Evolutionary conservation across 2,113 vertebrate species (phyloP), one percentile per base, ranked within the genome.

Genomic region (Tringa solitaria): DNA sequence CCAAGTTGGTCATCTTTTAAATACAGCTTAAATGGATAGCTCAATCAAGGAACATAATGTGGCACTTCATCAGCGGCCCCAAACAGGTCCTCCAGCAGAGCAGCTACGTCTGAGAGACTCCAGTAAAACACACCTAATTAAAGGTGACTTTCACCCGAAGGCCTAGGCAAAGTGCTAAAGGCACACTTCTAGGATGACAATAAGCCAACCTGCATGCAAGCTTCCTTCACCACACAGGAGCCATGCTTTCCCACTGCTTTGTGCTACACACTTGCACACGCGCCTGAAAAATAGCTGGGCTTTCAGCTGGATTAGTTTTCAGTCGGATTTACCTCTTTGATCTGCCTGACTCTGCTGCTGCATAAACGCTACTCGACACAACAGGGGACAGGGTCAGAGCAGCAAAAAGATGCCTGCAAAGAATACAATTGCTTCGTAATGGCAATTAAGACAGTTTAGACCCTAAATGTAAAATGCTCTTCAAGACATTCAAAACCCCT

Each of bases 271-370:
- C 26, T 12, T 46, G 46, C 23, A 35, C 11, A 4, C 0, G 2
- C 8, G 4, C 83, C 73, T 70, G 48, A 81, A 70, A 78, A 80
- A 37, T 2, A 74, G 21, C 50, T 53, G n/a, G 2, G 10, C 51
- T 78, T 93, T 74, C 84, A 87, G 39, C 30, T 64, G 65, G 65
- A 79, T 64, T 89, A 63, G 21, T 39, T 67, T 93, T 39, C 87
- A 87, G 65, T 18, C 2, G 1, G 33, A 89, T 75, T 72, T 72
- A 78, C n/a, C 39, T 75, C 18, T 81, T 37, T 27, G 27, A 78
- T 65, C 77, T 74, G 50, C 63, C 32, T 59, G 35, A 50, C 33
- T 21, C 15, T 24, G 35, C 87, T 74, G 26, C 77, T 81, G 65
- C 60, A 51, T 23, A 61, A 89, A 54, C 6, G 23, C 24, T 59